Percentiles rank a stretch among this genome's conserved stretches.
Conservation (phyloP, 1,140 invertebrate species). For the Hyles euphorbiae region DNA sequence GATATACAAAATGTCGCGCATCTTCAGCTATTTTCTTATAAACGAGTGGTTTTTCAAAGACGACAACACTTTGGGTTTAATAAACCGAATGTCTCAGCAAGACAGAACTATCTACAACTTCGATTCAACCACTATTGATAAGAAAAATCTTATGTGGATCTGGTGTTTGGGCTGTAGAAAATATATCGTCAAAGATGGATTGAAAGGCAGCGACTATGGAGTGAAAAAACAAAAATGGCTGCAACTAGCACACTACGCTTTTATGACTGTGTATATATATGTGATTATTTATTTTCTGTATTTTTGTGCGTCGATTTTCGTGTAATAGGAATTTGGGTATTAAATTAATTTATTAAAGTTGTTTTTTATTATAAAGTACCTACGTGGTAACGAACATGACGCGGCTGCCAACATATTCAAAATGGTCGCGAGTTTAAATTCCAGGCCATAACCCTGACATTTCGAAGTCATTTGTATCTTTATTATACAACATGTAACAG, state of each 20-base stretch:
- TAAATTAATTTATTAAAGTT: too few relatives aligned
- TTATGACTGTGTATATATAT: constrained; percentile 13
- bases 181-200: constrained; percentile 26
- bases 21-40: constrained; percentile 18
- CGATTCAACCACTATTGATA: constrained; percentile 13
- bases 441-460: too few relatives aligned
- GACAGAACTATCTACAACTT: constrained; percentile 26
- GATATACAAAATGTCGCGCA: constrained; percentile 12
- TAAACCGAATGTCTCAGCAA: constrained; percentile 9
- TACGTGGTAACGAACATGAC: too few relatives aligned
- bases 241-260: constrained; percentile 4
- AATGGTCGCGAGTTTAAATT: too few relatives aligned
- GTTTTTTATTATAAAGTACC: too few relatives aligned
- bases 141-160: constrained; percentile 4
- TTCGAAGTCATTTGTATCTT: too few relatives aligned
- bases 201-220: constrained; percentile 13
- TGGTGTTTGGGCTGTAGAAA: constrained; percentile 24
- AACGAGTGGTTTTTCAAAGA: constrained; percentile 24
- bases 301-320: too few relatives aligned
- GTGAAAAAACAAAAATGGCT: constrained; percentile 21
- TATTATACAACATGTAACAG: too few relatives aligned
- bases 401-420: too few relatives aligned
- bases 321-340: too few relatives aligned
- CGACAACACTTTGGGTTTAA: constrained; percentile 12
- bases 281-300: background rate